These are phyloP conservation scores for Gobionotothen gibberifrons DNA, from an alignment of 2,797 vertebrate genomes.

Conservation along the genomic window DNA sequence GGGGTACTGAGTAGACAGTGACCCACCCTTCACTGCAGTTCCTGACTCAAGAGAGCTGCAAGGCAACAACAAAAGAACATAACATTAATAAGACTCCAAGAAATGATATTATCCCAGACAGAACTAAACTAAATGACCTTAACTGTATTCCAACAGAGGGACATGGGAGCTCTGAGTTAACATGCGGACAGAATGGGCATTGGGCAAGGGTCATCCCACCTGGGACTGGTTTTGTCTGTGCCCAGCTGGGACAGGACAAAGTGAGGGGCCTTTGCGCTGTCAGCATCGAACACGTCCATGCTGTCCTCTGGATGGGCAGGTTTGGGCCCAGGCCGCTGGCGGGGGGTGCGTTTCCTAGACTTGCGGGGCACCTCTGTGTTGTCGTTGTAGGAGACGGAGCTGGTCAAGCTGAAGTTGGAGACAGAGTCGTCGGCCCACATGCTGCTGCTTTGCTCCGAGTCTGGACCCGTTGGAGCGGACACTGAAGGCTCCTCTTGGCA, in stretches of 20 bases:
- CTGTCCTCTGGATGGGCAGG: slow-evolving; percentile 92
- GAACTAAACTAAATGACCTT: slow-evolving; percentile 22
- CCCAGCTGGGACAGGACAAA: slow-evolving; percentile 98
- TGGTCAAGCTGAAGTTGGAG: slow-evolving; percentile 99
- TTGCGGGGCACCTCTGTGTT: slow-evolving; percentile 99
- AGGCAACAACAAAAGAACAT: slow-evolving; percentile 29
- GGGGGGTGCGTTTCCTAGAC: slow-evolving; percentile 96
- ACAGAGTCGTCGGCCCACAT: slow-evolving; percentile 99
- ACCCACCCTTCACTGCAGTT: slow-evolving; percentile 87
- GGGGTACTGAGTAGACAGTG: slow-evolving; percentile 93
- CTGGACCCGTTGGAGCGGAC: slow-evolving; percentile 77
- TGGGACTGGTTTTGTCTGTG: slow-evolving; percentile 94
- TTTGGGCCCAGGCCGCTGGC: slow-evolving; percentile 96
- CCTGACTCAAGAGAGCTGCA: slow-evolving; percentile 81
- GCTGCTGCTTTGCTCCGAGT: slow-evolving; percentile 98
- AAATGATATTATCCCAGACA: slow-evolving; percentile 25
- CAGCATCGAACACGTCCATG: slow-evolving; percentile 99
- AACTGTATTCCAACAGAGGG: slow-evolving; percentile 15
- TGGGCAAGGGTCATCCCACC: slow-evolving; percentile 62
- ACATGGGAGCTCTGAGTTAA: not conserved
- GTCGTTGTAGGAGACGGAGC: slow-evolving; percentile 98
- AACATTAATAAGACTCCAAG: slow-evolving; percentile 16
- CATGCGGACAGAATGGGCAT: slow-evolving; percentile 19
- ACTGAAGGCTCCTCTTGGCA: slow-evolving; percentile 94
- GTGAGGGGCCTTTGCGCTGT: slow-evolving; percentile 99